phyloP scores from a whole-genome alignment of 2,113 vertebrate species.

The Oenanthe melanoleuca region DNA sequence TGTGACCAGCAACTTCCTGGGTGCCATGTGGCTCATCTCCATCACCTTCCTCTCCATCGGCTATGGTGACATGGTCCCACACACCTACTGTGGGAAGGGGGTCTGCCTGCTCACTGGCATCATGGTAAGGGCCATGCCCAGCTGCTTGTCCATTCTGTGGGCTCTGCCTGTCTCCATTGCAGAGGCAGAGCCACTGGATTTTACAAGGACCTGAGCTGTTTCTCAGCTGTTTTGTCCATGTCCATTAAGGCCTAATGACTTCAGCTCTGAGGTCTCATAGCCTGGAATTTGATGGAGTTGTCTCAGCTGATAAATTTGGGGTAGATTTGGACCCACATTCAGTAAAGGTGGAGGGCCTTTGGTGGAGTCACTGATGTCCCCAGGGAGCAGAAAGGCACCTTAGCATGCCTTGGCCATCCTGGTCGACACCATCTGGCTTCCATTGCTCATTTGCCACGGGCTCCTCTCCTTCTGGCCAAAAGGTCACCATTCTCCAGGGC shows the following conservation, averaged over 20 bases:
- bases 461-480: neutral
- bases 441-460: neutral
- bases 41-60: conserved; percentile 99
- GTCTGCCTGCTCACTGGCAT: conserved; percentile 98
- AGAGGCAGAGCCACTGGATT: fast-evolving
- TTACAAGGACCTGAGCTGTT: fast-evolving
- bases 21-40: conserved; percentile 99
- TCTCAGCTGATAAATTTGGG: neutral
- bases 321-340: fast-evolving
- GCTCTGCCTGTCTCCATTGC: neutral
- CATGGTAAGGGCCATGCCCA: conserved; percentile 83
- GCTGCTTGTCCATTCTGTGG: fast-evolving
- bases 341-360: fast-evolving
- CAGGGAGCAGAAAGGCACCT: neutral
- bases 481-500: neutral
- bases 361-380: neutral
- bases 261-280: neutral
- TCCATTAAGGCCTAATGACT: fast-evolving
- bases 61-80: conserved; percentile 98
- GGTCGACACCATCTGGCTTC: neutral
- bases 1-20: conserved; percentile 97
- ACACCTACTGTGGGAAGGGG: conserved; percentile 98
- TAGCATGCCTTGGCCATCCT: neutral
- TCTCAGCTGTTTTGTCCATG: neutral
- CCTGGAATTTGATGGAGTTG: neutral